A percentile compares a stretch with the other conserved stretches of the same genome.
Conservation (phyloP, 2,797 vertebrate genomes). For the Allobates femoralis region DNA sequence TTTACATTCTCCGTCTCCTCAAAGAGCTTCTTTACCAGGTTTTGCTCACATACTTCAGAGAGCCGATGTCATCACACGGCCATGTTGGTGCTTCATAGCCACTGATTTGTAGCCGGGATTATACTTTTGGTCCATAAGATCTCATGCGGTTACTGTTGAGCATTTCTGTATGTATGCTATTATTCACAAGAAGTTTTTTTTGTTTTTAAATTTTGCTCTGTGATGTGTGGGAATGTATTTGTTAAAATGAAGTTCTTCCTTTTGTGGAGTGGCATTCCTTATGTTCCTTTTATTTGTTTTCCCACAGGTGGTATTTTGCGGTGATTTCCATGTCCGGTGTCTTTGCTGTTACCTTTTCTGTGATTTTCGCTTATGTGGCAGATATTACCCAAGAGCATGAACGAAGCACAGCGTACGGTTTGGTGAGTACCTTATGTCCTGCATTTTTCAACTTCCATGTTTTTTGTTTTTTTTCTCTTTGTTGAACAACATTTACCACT, state of each 20-base stretch:
- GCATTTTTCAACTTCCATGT: neutral
- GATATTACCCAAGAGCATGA: constrained; percentile 94
- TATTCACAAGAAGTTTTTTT: too few species aligned
- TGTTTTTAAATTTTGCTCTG: too few species aligned
- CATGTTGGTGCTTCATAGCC: too few species aligned
- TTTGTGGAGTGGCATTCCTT: neutral
- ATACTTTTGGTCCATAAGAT: too few species aligned
- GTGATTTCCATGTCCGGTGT: constrained; percentile 93
- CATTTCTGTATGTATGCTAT: too few species aligned
- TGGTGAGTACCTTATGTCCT: constrained; percentile 77
- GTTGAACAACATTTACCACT: neutral
- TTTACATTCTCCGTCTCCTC: too few species aligned
- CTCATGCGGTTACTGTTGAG: too few species aligned
- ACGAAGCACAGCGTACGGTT: constrained; percentile 88
- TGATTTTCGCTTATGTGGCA: constrained; percentile 91
- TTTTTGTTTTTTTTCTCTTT: neutral
- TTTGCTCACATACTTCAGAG: too few species aligned
- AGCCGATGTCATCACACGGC: too few species aligned
- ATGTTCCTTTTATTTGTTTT: neutral
- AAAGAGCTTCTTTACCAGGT: too few species aligned
- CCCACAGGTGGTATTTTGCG: constrained; percentile 91
- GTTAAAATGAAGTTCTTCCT: neutral
- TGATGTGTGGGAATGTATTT: too few species aligned
- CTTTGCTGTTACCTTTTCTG: constrained; percentile 92
- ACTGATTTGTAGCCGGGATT: too few species aligned